Evolutionary conservation across 1,140 invertebrate species (phyloP), one percentile per base, ranked within the genome.

Genomic region (Drosophila sucinea): DNA sequence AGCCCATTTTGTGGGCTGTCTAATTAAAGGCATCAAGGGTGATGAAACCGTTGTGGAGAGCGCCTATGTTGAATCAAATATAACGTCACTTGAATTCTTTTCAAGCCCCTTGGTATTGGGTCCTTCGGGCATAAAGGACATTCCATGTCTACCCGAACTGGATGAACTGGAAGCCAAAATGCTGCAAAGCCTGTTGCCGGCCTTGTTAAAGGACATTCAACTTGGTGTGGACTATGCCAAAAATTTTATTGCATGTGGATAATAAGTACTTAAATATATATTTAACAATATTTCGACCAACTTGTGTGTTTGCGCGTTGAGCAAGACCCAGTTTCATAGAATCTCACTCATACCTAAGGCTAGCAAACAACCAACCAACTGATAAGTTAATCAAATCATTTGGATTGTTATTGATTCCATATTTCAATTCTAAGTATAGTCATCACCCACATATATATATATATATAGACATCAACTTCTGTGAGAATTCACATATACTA

Each of bases 71-170:
- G 94, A 95, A 73, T 99, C 98, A 0, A 95, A 97, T 89, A 93
- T 97, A 4, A 97, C 97, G 0, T 96, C 98, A 72, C 94, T 96
- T 0, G 93, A 95, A 47, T 99, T 98, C 93, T 99, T 99, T 93
- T 95, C 98, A 1, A 98, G 97, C 23, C 98, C 98, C 0, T 83
- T 99, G 61, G 87, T 97, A 1, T 93, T 99, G 64, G 98, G 99
- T 63, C 96, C 96, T 93, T 96, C 97, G 92, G 98, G 99, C 67
- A 91, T 99, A 33, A 96, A 97, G 90, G 96, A 98, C 92, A 98
- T 99, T 92, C 93, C 98, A 23, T 98, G 98, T 32, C 93, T 97
- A 67, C 98, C 98, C 25, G 95, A 96, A 81, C 93, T 99, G 30
- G 96, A 94, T 69, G 94, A 94, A 7, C 98, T 94, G 91, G 99